These are phyloP conservation scores for Sebastes matsubarae DNA, from an alignment of 2,797 vertebrate genomes.

Conservation along the genomic window DNA sequence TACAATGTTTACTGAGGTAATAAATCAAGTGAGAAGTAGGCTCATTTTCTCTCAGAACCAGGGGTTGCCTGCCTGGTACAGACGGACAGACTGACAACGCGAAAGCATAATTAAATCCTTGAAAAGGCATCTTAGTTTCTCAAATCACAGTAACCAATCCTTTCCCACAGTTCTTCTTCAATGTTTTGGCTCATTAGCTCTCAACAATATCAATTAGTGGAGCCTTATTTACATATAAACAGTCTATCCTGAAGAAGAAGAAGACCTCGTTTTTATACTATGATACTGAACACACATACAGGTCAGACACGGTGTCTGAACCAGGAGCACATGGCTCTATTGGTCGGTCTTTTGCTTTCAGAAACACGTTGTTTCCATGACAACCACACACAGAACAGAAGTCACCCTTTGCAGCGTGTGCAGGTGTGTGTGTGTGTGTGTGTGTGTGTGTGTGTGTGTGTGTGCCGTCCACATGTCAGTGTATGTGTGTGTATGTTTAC, in stretches of 20 bases:
- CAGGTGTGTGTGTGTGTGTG: background rate
- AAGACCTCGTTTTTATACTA: background rate
- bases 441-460: background rate
- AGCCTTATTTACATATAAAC: background rate
- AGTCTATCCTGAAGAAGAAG: background rate
- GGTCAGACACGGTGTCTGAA: slow-evolving; percentile 14
- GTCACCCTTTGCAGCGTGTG: background rate
- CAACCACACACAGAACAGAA: slow-evolving; percentile 50
- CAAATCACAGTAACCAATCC: background rate
- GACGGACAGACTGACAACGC: background rate
- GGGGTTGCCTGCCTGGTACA: background rate
- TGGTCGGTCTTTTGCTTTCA: background rate
- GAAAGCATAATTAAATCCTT: background rate
- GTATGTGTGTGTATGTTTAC: background rate
- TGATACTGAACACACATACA: background rate
- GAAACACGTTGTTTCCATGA: slow-evolving; percentile 65
- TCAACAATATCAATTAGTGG: background rate
- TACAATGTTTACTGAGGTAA: too few species aligned
- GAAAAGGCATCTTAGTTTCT: background rate
- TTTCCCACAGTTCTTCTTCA: background rate
- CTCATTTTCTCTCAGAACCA: too few species aligned
- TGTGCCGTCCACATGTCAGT: background rate
- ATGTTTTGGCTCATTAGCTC: background rate
- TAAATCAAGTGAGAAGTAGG: too few species aligned
- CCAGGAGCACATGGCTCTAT: slow-evolving; percentile 21